Evolutionary conservation across 2,113 vertebrate species (phyloP), one percentile per base, ranked within the genome.

Genomic region (Paratilapia polleni): DNA sequence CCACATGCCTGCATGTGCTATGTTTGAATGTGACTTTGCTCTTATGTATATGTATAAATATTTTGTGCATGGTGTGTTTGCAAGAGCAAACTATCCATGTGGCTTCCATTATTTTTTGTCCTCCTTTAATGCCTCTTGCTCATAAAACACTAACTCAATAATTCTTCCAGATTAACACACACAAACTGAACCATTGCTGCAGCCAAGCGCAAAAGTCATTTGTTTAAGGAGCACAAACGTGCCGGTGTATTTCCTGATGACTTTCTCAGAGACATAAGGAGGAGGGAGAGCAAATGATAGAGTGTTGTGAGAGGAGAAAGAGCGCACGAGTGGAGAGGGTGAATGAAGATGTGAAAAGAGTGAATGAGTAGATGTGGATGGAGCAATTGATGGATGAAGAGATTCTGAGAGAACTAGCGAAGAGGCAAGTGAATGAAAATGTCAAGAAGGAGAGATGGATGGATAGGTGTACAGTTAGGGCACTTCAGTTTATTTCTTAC

Each of bases 191-290:
- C 54, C 41, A 10, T 60, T 13, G 73, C 81, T 62, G 58, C 64
- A 76, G 64, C 80, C 62, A 62, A 84, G 52, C 86, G 82, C 70
- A 90, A 54, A 88, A 81, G 62, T 84, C 60, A 83, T 90, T 91
- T 84, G 78, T 87, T 86, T 62, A 70, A 88, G 86, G 85, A 38
- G 85, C 80, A 86, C 91, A 86, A 93, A 91, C 80, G 80, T 54
- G 61, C 76, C 88, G 89, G 86, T 78, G 80, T 68, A 56, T 58
- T 57, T 62, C 58, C 59, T 91, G 91, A 93, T 92, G 88, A 80
- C 89, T 95, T 94, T 94, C 88, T 92, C 92, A 92, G 91, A 88
- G 84, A 84, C 76, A 28, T 61, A 58, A 15, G 68, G 59, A 41
- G 63, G 62, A 78, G 34, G 56, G 82, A 52, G 80, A 6, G 28